Evolutionary conservation across 2,888 invertebrate species (phyloP).

Genomic region (Xestia ashworthii): DNA sequence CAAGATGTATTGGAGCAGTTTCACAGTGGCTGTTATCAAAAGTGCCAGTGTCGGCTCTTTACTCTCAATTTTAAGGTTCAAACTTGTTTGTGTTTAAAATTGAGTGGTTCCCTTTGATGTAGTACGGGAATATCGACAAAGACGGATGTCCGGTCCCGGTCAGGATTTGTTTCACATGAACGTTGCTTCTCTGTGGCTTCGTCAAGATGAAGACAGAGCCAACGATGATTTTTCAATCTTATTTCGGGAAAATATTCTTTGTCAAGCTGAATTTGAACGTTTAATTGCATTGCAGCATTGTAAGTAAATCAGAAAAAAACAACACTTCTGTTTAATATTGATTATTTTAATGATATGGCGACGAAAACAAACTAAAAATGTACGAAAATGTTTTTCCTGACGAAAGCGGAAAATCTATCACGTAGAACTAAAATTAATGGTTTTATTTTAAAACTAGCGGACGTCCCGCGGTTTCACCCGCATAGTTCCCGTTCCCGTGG

Average conservation of each 20-base stretch:
- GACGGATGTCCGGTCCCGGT: slow-evolving; percentile 91
- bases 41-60: slow-evolving; percentile 69
- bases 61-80: slow-evolving; percentile 78
- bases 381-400: not conserved
- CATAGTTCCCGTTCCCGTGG: too few relatives aligned
- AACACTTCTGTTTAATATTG: not conserved
- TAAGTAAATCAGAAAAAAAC: not conserved
- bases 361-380: not conserved
- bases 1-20: slow-evolving; percentile 85
- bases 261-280: not conserved
- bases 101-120: slow-evolving; percentile 88
- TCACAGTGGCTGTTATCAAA: slow-evolving; percentile 70
- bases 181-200: slow-evolving; percentile 77
- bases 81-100: slow-evolving; percentile 76
- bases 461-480: too few relatives aligned
- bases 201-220: slow-evolving; percentile 67
- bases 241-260: slow-evolving; percentile 2
- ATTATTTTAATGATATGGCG: not conserved
- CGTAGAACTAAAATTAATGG: slow-evolving; percentile 5
- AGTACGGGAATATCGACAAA: slow-evolving; percentile 90
- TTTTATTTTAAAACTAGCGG: too few relatives aligned
- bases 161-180: slow-evolving; percentile 90
- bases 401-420: slow-evolving; percentile 13
- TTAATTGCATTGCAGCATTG: not conserved
- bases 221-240: slow-evolving; percentile 9